Evolutionary conservation across 2,113 vertebrate genomes (phyloP).

Genomic region (Rousettus leschenaultii): DNA sequence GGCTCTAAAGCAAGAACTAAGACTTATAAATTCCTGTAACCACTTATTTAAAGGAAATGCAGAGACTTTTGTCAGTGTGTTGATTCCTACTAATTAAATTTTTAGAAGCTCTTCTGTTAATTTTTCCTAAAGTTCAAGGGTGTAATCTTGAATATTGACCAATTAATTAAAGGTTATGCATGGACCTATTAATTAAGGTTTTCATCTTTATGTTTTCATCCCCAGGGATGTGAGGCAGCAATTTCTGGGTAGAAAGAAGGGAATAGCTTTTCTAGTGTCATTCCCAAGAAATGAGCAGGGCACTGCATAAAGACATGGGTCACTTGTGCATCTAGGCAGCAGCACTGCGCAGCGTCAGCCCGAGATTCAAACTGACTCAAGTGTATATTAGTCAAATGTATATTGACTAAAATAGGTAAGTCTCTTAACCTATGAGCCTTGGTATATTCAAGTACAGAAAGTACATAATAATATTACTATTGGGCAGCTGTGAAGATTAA

Average conservation of each 20-base stretch:
- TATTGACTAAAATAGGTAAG: too few relatives aligned
- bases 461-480: background rate
- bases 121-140: conserved; percentile 83
- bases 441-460: background rate
- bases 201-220: conserved; percentile 62
- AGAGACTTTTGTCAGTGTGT: conserved; percentile 65
- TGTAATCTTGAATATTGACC: conserved; percentile 79
- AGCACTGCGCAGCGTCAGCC: background rate
- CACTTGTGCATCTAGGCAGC: too few relatives aligned
- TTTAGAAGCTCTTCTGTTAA: conserved; percentile 77
- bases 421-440: background rate
- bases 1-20: background rate
- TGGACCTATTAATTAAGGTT: conserved; percentile 78
- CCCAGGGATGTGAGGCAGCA: conserved; percentile 1
- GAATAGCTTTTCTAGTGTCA: background rate
- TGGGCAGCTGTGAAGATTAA: background rate
- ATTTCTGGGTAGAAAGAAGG: conserved; percentile 25
- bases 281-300: background rate
- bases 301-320: background rate
- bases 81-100: conserved; percentile 80
- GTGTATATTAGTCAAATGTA: too few relatives aligned
- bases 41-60: background rate
- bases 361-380: background rate
- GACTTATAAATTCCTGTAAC: background rate
- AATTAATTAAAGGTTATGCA: conserved; percentile 83